These are phyloP conservation scores for Brienomyrus brachyistius DNA, from an alignment of 2,113 vertebrate species.

Conservation along the genomic window DNA sequence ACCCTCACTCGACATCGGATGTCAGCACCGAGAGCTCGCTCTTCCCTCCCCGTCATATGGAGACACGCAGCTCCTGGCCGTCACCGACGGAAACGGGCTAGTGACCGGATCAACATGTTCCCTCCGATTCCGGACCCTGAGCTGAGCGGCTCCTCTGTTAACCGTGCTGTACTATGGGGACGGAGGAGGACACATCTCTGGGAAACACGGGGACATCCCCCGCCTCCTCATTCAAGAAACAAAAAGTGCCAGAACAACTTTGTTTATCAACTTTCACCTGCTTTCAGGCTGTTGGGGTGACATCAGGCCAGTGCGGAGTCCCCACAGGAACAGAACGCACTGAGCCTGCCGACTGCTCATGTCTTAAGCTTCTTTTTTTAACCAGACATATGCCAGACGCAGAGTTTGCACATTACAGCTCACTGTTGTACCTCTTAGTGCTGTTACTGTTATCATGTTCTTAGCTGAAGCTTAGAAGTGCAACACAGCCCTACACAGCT, in stretches of 20 bases:
- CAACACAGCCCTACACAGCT: too few species aligned
- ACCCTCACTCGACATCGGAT: not conserved
- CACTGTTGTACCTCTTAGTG: not conserved
- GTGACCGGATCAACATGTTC: not conserved
- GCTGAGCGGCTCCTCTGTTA: not conserved
- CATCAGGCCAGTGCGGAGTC: not conserved
- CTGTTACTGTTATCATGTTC: not conserved
- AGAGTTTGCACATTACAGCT: not conserved
- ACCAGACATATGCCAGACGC: not conserved
- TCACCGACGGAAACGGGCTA: not conserved
- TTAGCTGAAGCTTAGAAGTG: not conserved
- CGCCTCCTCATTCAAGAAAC: not conserved
- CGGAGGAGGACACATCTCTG: not conserved
- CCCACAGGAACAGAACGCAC: not conserved
- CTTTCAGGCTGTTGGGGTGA: not conserved
- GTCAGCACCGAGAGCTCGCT: not conserved
- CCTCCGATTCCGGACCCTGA: not conserved
- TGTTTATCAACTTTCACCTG: not conserved
- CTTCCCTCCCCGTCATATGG: not conserved
- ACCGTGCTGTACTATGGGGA: not conserved
- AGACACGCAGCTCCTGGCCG: not conserved
- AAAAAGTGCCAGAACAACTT: not conserved
- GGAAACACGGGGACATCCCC: not conserved
- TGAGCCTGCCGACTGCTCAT: not conserved
- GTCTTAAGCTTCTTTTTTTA: not conserved